Evolutionary conservation across 2,888 invertebrate species (phyloP).

Genomic region (Agriopis leucophaearia): DNA sequence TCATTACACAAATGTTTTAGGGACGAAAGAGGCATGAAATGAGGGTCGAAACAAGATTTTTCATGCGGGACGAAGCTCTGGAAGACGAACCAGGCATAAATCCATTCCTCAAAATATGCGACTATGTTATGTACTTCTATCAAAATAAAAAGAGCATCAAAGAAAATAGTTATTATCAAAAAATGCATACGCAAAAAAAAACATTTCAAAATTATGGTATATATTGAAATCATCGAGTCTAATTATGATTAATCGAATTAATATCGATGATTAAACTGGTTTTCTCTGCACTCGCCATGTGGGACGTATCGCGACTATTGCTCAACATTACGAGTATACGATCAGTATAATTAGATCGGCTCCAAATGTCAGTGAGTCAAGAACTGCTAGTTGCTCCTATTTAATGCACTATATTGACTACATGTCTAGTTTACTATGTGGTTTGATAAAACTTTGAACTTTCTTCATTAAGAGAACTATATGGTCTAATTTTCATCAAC

Average conservation of each 20-base stretch:
- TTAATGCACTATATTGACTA: conserved; percentile 34
- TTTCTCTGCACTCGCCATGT: conserved; percentile 49
- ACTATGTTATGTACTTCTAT: too few relatives aligned
- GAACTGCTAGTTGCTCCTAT: conserved; percentile 56
- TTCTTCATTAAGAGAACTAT: background rate
- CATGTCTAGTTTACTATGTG: conserved; percentile 39
- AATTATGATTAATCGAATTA: conserved; percentile 10
- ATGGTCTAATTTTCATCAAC: too few relatives aligned
- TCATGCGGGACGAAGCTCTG: background rate
- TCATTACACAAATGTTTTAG: too few relatives aligned
- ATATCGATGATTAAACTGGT: conserved; percentile 18
- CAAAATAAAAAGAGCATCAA: too few relatives aligned
- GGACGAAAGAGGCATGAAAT: too few relatives aligned
- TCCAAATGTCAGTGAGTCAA: conserved; percentile 68
- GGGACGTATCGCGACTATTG: conserved; percentile 57
- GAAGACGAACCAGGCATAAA: background rate
- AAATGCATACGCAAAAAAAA: background rate
- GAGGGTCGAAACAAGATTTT: too few relatives aligned
- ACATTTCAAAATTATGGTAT: background rate
- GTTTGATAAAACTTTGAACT: conserved; percentile 22
- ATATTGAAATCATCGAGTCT: background rate
- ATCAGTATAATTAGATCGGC: conserved; percentile 63
- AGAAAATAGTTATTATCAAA: too few relatives aligned
- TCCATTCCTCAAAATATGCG: too few relatives aligned
- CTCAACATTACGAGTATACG: conserved; percentile 51